Conservation (phyloP, 2,113 vertebrate genomes). For the Chroicocephalus ridibundus region DNA sequence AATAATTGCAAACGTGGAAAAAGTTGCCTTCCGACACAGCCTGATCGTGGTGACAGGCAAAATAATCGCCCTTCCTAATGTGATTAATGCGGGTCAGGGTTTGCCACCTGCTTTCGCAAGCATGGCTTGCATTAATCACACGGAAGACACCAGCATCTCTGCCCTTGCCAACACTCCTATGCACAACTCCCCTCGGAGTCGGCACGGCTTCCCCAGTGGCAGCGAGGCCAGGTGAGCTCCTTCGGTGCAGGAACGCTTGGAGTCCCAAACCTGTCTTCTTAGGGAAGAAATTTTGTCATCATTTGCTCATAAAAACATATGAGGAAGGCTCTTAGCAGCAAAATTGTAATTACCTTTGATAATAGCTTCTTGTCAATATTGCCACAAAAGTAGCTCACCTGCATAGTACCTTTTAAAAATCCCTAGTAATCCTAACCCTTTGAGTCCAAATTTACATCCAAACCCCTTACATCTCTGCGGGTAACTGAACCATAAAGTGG, state of each 20-base stretch:
- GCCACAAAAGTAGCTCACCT: neutral
- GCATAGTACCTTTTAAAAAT: neutral
- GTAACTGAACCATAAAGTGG: neutral
- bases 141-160: neutral
- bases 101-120: neutral
- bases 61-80: neutral
- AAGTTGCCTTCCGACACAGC: neutral
- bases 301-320: neutral
- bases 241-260: neutral
- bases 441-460: neutral
- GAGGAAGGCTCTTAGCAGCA: neutral
- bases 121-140: neutral
- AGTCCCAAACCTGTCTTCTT: neutral
- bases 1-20: neutral
- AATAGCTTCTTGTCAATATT: neutral
- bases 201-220: neutral
- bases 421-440: neutral
- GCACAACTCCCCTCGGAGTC: neutral
- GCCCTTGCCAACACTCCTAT: neutral
- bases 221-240: neutral
- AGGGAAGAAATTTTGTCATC: neutral
- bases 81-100: neutral
- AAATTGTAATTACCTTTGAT: neutral
- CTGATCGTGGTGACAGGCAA: neutral
- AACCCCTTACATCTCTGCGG: neutral